phyloP scores from a whole-genome alignment of 2,113 vertebrate species.

The Tapirus terrestris region DNA sequence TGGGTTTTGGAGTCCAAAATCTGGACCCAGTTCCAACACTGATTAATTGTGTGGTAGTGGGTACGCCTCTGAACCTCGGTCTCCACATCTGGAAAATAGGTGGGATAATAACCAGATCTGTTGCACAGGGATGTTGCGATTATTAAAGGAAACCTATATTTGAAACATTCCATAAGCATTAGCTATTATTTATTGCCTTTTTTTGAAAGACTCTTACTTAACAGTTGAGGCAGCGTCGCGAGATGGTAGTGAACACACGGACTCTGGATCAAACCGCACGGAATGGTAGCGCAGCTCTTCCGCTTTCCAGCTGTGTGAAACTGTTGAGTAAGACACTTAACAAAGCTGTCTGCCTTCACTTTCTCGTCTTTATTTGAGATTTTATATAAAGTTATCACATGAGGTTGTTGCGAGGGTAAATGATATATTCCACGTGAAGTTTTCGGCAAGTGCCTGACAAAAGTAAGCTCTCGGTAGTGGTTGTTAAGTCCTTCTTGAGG shows the following conservation, averaged over 20 bases:
- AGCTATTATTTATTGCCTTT: background rate
- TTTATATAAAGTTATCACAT: background rate
- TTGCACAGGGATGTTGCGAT: background rate
- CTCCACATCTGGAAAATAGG: background rate
- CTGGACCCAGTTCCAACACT: background rate
- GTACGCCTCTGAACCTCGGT: background rate
- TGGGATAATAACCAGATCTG: background rate
- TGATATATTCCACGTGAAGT: background rate
- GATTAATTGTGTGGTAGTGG: background rate
- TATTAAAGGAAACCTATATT: background rate
- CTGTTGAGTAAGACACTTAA: background rate
- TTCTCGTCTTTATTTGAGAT: background rate
- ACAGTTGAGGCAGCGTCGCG: background rate
- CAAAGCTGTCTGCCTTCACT: background rate
- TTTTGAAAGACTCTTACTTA: background rate
- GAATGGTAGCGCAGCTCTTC: background rate
- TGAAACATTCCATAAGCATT: background rate
- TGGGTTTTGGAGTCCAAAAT: background rate
- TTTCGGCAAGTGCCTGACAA: background rate
- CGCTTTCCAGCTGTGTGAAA: background rate
- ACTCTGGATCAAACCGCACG: background rate
- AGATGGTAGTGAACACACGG: background rate
- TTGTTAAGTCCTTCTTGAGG: background rate
- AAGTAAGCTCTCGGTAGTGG: background rate
- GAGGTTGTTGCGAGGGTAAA: background rate